A percentile compares a stretch with the other conserved stretches of the same genome.
phyloP scores from a whole-genome alignment of 2,797 vertebrate genomes.

The Argyrosomus regius region DNA sequence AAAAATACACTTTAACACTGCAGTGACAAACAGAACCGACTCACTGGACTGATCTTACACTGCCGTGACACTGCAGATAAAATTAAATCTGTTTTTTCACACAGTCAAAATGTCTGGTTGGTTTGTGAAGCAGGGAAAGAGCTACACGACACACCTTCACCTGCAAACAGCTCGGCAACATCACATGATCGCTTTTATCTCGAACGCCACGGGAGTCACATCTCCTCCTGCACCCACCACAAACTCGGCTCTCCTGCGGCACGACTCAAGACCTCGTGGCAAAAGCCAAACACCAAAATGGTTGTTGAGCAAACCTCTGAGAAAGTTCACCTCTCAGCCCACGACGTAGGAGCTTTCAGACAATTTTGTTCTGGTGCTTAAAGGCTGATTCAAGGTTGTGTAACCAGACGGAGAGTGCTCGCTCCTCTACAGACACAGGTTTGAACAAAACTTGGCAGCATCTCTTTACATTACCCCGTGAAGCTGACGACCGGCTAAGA shows the following conservation, averaged over 20 bases:
- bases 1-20: background rate
- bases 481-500: background rate
- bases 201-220: background rate
- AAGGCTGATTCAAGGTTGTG: background rate
- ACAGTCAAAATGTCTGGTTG: background rate
- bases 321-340: constrained; percentile 8
- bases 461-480: too few relatives aligned
- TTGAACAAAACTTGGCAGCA: background rate
- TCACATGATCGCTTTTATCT: background rate
- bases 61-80: constrained; percentile 10
- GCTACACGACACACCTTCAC: background rate
- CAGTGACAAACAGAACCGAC: background rate
- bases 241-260: too few relatives aligned
- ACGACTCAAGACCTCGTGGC: too few relatives aligned
- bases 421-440: background rate
- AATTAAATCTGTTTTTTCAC: constrained; percentile 9
- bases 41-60: constrained; percentile 4
- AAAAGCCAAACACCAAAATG: too few relatives aligned
- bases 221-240: background rate
- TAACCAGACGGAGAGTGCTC: background rate
- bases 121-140: background rate
- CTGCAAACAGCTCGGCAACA: background rate
- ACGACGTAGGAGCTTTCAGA: background rate
- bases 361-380: background rate
- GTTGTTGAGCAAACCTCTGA: too few relatives aligned